Percentiles rank a stretch among this genome's conserved stretches.
Evolutionary conservation across 2,113 vertebrate genomes (phyloP).

Genomic region (Gymnocephalus cernua): DNA sequence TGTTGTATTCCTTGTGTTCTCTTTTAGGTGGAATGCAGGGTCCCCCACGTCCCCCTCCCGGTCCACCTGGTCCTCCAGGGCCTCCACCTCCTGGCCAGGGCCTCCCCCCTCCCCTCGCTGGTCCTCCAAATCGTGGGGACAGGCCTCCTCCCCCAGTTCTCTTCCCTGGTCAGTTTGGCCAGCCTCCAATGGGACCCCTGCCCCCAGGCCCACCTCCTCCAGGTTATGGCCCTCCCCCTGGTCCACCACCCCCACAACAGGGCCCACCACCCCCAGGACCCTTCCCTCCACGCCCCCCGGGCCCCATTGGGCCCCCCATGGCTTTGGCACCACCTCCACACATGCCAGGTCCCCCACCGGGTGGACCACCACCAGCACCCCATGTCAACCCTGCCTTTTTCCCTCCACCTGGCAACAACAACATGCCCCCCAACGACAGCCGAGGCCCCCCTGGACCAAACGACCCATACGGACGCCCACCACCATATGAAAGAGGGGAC

Average conservation of each 20-base stretch:
- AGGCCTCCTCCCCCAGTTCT: conserved; percentile 97
- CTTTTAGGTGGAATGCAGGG: conserved; percentile 91
- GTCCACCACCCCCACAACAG: conserved; percentile 95
- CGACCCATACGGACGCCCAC: conserved; percentile 95
- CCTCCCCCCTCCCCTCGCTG: conserved; percentile 92
- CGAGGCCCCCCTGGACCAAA: conserved; percentile 93
- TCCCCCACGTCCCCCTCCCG: conserved; percentile 94
- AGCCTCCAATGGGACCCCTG: conserved; percentile 94
- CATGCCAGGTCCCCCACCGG: conserved; percentile 95
- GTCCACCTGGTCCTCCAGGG: conserved; percentile 94
- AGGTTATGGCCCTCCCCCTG: conserved; percentile 95
- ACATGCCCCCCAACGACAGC: conserved; percentile 93
- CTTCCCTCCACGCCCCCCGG: conserved; percentile 94
- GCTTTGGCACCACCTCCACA: conserved; percentile 97
- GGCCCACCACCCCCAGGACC: conserved; percentile 96
- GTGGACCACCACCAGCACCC: conserved; percentile 96
- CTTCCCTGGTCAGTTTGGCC: conserved; percentile 97
- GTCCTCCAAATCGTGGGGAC: conserved; percentile 96
- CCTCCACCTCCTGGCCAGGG: conserved; percentile 97
- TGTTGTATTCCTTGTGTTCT: conserved; percentile 31
- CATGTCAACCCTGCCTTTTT: conserved; percentile 99
- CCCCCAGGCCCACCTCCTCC: conserved; percentile 97
- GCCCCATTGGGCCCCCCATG: conserved; percentile 94
- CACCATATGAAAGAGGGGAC: conserved; percentile 96
- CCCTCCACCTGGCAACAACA: conserved; percentile 95